Conservation (phyloP, 2,797 vertebrate genomes). For the Lithobates sylvaticus region DNA sequence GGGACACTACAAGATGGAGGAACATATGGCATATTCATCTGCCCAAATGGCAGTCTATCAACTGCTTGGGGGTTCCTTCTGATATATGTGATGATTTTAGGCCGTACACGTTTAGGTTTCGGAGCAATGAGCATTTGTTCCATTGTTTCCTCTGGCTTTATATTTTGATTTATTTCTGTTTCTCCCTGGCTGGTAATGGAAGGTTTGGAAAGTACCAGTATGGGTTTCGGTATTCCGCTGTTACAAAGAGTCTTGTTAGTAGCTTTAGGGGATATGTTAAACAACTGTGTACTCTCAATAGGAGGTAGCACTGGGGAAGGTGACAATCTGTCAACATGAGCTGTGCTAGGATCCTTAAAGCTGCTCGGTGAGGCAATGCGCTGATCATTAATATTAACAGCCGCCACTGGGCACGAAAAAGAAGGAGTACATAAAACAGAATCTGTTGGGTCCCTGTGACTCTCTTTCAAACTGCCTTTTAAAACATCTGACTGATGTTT, state of each 20-base stretch:
- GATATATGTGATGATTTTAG: slow-evolving; percentile 97
- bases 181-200: slow-evolving; percentile 64
- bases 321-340: slow-evolving; percentile 66
- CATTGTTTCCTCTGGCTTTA: slow-evolving; percentile 76
- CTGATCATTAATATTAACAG: slow-evolving; percentile 70
- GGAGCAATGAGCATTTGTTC: slow-evolving; percentile 78
- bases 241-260: slow-evolving; percentile 77
- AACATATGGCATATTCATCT: slow-evolving; percentile 73
- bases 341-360: slow-evolving; percentile 68
- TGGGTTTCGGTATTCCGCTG: slow-evolving; percentile 88
- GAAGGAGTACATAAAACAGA: slow-evolving; percentile 72
- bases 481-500: slow-evolving; percentile 77
- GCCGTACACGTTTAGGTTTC: slow-evolving; percentile 90
- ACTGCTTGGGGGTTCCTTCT: slow-evolving; percentile 85
- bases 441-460: slow-evolving; percentile 69
- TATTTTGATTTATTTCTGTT: slow-evolving; percentile 69
- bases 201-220: slow-evolving; percentile 76
- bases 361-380: slow-evolving; percentile 70
- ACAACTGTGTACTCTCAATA: slow-evolving; percentile 71
- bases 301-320: slow-evolving; percentile 68
- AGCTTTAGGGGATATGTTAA: slow-evolving; percentile 75
- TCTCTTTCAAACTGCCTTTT: slow-evolving; percentile 71
- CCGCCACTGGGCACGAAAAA: slow-evolving; percentile 73
- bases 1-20: slow-evolving; percentile 73
- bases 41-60: slow-evolving; percentile 73